phyloP scores from a whole-genome alignment of 2,797 vertebrate genomes.

The Anas georgica region DNA sequence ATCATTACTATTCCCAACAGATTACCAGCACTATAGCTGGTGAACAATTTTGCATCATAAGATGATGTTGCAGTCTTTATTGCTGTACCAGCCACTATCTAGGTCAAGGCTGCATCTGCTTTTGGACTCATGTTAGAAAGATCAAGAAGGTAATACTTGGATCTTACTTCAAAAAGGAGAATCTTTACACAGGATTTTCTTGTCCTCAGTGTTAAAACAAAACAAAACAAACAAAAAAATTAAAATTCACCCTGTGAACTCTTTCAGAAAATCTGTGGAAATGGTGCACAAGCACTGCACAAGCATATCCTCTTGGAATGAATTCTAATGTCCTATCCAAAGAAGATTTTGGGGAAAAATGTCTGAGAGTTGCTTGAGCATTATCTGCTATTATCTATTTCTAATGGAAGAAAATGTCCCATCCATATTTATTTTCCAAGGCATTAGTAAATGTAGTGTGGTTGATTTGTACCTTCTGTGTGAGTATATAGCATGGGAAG shows the following conservation, averaged over 20 bases:
- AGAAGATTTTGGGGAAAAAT: neutral
- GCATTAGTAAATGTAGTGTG: neutral
- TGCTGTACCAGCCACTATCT: neutral
- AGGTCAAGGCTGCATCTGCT: neutral
- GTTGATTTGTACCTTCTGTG: neutral
- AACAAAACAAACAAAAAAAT: neutral
- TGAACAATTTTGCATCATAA: neutral
- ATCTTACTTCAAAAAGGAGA: neutral
- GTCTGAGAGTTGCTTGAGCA: neutral
- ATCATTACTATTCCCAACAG: neutral
- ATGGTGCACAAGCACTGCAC: neutral
- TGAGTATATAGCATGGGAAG: neutral
- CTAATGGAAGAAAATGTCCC: neutral
- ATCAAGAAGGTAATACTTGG: neutral
- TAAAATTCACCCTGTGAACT: neutral
- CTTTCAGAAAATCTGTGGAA: neutral
- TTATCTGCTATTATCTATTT: neutral
- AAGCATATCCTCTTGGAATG: neutral
- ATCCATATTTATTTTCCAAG: neutral
- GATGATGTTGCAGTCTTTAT: neutral
- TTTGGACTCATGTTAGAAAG: neutral
- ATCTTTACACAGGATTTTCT: neutral
- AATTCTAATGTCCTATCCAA: neutral
- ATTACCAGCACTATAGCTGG: neutral
- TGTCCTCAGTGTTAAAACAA: neutral